These are phyloP conservation scores for Kryptolebias marmoratus DNA, from an alignment of 2,113 vertebrate genomes.

Conservation along the genomic window DNA sequence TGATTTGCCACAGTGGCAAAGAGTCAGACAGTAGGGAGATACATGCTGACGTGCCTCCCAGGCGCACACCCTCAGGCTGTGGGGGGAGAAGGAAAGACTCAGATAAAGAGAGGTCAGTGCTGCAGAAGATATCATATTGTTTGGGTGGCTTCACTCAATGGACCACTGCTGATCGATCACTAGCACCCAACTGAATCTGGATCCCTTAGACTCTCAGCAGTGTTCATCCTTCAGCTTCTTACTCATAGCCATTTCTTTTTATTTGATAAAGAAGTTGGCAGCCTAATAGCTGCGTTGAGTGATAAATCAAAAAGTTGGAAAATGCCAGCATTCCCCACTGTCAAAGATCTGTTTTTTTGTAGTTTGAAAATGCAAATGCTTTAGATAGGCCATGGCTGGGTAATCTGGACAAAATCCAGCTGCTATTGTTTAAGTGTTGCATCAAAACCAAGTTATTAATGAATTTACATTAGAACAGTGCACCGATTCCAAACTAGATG, in stretches of 20 bases:
- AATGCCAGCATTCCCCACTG: background rate
- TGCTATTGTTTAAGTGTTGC: conserved; percentile 23
- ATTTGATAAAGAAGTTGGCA: conserved; percentile 10
- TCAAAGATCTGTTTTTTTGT: conserved; percentile 30
- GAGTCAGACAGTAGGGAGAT: conserved; percentile 54
- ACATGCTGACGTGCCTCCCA: conserved; percentile 62
- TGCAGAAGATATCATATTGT: conserved; percentile 24
- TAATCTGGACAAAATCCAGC: conserved; percentile 39
- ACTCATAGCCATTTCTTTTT: conserved; percentile 2
- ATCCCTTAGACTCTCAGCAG: conserved; percentile 5
- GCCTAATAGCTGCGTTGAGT: background rate
- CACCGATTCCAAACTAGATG: conserved; percentile 28
- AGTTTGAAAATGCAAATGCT: conserved; percentile 19
- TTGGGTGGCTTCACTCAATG: conserved; percentile 5
- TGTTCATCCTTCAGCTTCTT: conserved; percentile 1
- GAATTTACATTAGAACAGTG: conserved; percentile 32
- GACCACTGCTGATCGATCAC: conserved; percentile 8
- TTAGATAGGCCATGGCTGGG: conserved; percentile 15
- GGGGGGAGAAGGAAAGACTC: conserved; percentile 1
- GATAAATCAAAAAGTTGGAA: conserved; percentile 24
- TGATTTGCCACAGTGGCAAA: conserved; percentile 71
- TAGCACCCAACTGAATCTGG: background rate
- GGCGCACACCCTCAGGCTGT: conserved; percentile 59
- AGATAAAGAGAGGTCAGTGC: conserved; percentile 8
- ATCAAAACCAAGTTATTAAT: conserved; percentile 27